Evolutionary conservation across 35 echinoderm and acorn worm species (phyloP).

Genomic region (Apostichopus japonicus): DNA sequence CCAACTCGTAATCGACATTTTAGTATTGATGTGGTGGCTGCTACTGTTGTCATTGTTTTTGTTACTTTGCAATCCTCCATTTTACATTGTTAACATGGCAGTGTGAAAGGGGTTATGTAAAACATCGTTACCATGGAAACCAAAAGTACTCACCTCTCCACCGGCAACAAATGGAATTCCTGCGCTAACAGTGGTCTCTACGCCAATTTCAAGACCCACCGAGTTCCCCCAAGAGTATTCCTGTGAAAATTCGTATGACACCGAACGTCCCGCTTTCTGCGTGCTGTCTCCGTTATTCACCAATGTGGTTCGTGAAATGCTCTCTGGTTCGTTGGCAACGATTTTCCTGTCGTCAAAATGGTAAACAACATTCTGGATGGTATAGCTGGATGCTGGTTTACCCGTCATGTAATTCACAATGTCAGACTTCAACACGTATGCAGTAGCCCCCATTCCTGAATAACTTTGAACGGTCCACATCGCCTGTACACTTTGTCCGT

Average conservation of each 20-base stretch:
- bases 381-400: not conserved
- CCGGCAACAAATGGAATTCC: not conserved
- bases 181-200: not conserved
- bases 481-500: slow-evolving; percentile 13
- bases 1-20: too few species aligned
- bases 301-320: not conserved
- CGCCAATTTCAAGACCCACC: not conserved
- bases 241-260: not conserved
- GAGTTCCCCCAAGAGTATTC: not conserved
- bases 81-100: too few species aligned
- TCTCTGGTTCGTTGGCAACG: not conserved
- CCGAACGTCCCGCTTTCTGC: not conserved
- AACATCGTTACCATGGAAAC: too few species aligned
- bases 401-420: slow-evolving; percentile 1
- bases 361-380: not conserved
- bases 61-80: too few species aligned
- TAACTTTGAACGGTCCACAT: not conserved
- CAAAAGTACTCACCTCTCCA: not conserved
- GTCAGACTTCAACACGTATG: slow-evolving; percentile 10
- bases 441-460: too few species aligned
- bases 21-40: too few species aligned
- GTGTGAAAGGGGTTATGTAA: too few species aligned
- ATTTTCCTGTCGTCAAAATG: not conserved
- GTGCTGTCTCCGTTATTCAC: not conserved
- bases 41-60: too few species aligned